Conservation (phyloP, 2,888 invertebrate species). For the Coecobrya sp. region DNA sequence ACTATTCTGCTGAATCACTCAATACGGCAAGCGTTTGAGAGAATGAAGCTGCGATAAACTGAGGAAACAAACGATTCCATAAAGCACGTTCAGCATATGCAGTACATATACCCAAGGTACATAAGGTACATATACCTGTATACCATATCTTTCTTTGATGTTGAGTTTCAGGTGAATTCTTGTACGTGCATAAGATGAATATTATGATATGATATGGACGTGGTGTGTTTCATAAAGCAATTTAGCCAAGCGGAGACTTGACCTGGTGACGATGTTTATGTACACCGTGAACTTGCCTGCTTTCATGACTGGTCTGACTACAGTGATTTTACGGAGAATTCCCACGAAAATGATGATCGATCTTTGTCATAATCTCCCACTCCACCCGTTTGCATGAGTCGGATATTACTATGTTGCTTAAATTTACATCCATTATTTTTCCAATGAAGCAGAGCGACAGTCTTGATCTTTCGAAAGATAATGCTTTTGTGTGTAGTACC, state of each 20-base stretch:
- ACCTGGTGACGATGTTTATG: conserved; percentile 9
- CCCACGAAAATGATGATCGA: conserved; percentile 70
- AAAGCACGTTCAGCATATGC: conserved; percentile 18
- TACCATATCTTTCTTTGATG: background rate
- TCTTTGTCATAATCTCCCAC: conserved; percentile 68
- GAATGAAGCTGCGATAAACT: conserved; percentile 8
- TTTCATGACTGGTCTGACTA: conserved; percentile 62
- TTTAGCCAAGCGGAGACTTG: background rate
- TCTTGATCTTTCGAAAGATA: background rate
- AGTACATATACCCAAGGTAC: background rate
- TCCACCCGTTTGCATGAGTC: conserved; percentile 33
- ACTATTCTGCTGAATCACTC: conserved; percentile 67
- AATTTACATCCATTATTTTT: conserved; percentile 9
- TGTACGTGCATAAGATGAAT: conserved; percentile 20
- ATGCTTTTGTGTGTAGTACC: background rate
- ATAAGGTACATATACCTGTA: background rate
- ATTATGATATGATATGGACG: background rate
- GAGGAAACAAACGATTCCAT: conserved; percentile 33
- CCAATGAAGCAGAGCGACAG: conserved; percentile 36
- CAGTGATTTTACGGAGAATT: conserved; percentile 73
- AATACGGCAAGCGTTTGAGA: conserved; percentile 19
- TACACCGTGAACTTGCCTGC: background rate
- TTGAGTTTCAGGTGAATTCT: background rate
- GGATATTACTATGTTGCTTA: conserved; percentile 30
- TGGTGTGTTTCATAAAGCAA: conserved; percentile 7